phyloP scores from a whole-genome alignment of 2,888 invertebrate species.

The Brachyopa scutellaris region DNA sequence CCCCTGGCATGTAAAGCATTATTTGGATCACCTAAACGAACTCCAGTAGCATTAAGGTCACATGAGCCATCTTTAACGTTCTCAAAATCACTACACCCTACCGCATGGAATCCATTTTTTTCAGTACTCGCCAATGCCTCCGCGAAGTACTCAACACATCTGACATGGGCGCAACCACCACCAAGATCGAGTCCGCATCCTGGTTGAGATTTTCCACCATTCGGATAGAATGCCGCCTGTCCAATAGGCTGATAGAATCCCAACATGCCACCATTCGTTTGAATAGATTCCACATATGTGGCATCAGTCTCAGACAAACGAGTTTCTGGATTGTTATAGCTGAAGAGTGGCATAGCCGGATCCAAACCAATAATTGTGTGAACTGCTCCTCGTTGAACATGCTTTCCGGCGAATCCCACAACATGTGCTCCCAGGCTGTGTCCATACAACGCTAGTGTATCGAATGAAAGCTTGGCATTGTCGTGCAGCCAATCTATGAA shows the following conservation, averaged over 20 bases:
- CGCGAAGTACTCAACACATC: constrained; percentile 79
- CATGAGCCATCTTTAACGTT: constrained; percentile 22
- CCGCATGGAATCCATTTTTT: constrained; percentile 12
- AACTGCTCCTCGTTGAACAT: constrained; percentile 82
- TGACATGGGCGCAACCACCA: constrained; percentile 79
- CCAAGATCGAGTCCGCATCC: constrained; percentile 80
- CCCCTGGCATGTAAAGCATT: constrained; percentile 23
- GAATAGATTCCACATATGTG: constrained; percentile 73
- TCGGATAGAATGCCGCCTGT: constrained; percentile 82
- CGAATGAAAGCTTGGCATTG: constrained; percentile 81
- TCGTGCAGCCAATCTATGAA: constrained; percentile 80
- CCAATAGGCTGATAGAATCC: constrained; percentile 74
- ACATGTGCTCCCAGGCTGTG: constrained; percentile 84
- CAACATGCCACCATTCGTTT: constrained; percentile 70
- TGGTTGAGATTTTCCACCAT: constrained; percentile 82
- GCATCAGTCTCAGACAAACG: constrained; percentile 71
- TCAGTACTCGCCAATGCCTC: constrained; percentile 77
- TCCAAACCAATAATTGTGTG: constrained; percentile 82
- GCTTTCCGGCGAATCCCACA: constrained; percentile 83
- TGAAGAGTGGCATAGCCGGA: constrained; percentile 73
- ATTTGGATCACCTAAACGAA: constrained; percentile 17
- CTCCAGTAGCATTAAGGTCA: background rate
- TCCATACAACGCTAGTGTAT: constrained; percentile 82
- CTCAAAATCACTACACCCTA: constrained; percentile 19
- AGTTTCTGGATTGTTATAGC: constrained; percentile 28